Base-by-base conservation (phyloP, 2,797 vertebrate genomes). In the Platyrinchus mystaceus region DNA sequence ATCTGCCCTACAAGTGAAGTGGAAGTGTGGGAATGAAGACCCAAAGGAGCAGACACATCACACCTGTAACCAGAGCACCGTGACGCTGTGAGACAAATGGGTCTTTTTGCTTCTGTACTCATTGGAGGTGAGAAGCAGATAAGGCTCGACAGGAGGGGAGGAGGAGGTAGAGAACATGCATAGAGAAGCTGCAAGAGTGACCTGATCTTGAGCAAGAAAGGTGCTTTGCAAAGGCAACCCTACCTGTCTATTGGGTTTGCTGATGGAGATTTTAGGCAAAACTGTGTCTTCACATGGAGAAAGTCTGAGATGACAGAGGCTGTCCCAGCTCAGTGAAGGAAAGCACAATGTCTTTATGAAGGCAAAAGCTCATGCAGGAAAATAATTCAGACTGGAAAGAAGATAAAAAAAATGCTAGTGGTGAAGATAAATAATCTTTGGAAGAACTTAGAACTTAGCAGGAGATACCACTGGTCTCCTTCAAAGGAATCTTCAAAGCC, bases 61-160 rank as follows among this genome's bases (percentile, higher is more conserved):
- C 1, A 2, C 21, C 8, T 34, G 4, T 47, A 43, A 58, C 12
- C n/a, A 44, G 18, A 22, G 14, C 16, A n/a, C 8, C 0, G 0
- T 37, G 60, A 28, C 17, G 10, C 12, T 44, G 16, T 63, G 24
- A 62, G 58, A 27, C 32, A 30, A 47, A 58, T 2, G 30, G 18
- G 14, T 69, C 18, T 14, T 43, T 44, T 59, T 49, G 17, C 12
- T 74, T 80, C 71, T 87, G 44, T 12, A 11, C 6, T 41, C 17
- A 8, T 4, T 43, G 26, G 18, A 1, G 2, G 15, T 27, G 68
- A 83, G 52, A 21, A 77, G 49, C 8, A 23, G 56, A 49, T 64
- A 27, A 70, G 49, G 12, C 30, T 70, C 0, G 0, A 55, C 53
- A 68, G 46, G 18, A 44, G 15, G 63, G 9, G 26, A 78, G 17